Evolutionary conservation across 2,797 vertebrate species (phyloP).

Genomic region (Centroberyx gerrardi): DNA sequence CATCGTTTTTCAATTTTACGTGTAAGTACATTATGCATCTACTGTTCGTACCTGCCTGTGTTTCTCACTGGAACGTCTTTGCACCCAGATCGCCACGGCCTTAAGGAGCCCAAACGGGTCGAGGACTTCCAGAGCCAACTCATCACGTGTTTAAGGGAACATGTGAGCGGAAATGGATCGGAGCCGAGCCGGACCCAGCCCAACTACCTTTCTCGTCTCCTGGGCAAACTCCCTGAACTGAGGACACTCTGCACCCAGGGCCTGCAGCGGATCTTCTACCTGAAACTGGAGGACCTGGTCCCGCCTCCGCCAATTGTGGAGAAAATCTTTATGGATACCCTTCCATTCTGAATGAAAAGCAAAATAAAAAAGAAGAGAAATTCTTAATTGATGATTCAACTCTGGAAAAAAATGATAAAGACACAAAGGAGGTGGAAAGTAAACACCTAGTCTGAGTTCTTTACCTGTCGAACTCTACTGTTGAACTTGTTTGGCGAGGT

Average conservation of each 20-base stretch:
- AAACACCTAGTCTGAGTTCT: constrained; percentile 30
- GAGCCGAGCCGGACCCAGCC: constrained; percentile 87
- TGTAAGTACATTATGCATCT: not conserved
- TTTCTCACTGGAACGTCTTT: constrained; percentile 41
- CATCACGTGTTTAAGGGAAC: constrained; percentile 93
- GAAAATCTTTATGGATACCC: constrained; percentile 97
- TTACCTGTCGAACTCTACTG: constrained; percentile 60
- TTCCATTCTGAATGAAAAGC: constrained; percentile 90
- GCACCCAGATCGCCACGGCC: constrained; percentile 92
- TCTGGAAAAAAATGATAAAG: not conserved
- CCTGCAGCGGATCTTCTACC: constrained; percentile 97
- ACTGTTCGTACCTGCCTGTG: not conserved
- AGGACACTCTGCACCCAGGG: constrained; percentile 97
- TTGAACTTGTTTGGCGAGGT: constrained; percentile 86
- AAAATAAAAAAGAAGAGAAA: constrained; percentile 23
- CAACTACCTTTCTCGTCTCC: constrained; percentile 93
- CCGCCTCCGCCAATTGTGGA: constrained; percentile 96
- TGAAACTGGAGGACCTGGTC: constrained; percentile 96
- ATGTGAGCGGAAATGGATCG: constrained; percentile 82
- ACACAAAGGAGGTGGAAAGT: constrained; percentile 25
- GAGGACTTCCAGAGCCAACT: constrained; percentile 96
- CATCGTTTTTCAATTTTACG: not conserved
- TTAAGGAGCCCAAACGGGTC: constrained; percentile 94
- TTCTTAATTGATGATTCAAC: not conserved
- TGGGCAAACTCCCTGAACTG: constrained; percentile 95